These are phyloP conservation scores for Rostratula benghalensis DNA, from an alignment of 2,113 vertebrate species.

Conservation along the genomic window DNA sequence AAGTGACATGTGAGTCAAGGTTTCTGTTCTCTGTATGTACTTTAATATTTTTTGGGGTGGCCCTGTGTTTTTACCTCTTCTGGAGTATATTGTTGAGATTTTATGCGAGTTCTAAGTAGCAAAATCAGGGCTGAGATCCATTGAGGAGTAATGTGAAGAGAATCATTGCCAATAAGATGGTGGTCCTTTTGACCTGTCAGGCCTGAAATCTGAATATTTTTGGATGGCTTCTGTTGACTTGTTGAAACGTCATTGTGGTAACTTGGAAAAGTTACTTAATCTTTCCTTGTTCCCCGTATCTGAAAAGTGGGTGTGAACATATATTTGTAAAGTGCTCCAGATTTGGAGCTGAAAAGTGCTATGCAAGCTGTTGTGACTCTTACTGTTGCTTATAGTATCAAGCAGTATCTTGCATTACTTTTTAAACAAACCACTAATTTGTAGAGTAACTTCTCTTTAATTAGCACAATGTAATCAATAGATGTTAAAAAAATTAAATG, in stretches of 20 bases:
- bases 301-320: slow-evolving; percentile 22
- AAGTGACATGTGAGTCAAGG: neutral
- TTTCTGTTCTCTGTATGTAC: neutral
- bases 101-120: neutral
- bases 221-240: neutral
- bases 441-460: neutral
- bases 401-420: neutral
- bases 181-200: neutral
- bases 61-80: neutral
- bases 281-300: neutral
- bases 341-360: neutral
- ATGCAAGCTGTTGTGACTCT: neutral
- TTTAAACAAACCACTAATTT: neutral
- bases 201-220: neutral
- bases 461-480: neutral
- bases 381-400: neutral
- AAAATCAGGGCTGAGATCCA: neutral
- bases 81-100: neutral
- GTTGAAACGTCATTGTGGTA: neutral
- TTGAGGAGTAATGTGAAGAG: neutral
- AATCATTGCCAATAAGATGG: neutral
- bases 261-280: neutral
- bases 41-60: neutral
- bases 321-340: neutral
- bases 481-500: neutral